Evolutionary conservation across 1,140 invertebrate species (phyloP).

Genomic region (Hypsibius dujardini): DNA sequence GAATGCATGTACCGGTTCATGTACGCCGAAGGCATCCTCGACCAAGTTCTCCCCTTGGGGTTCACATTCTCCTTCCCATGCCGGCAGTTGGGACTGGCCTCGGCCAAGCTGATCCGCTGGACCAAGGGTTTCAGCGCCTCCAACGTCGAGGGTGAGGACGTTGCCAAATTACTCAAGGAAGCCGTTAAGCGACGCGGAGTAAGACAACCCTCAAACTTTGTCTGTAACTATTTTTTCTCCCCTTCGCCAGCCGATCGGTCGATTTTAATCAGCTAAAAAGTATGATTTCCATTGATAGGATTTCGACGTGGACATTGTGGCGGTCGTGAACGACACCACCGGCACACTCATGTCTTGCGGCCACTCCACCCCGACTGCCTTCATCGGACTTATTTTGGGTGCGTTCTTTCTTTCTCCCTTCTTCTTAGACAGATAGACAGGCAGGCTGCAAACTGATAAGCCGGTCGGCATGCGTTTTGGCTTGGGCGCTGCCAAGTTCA

Average conservation of each 20-base stretch:
- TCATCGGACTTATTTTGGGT: slow-evolving; percentile 79
- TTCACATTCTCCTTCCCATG: slow-evolving; percentile 99
- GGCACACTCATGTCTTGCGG: slow-evolving; percentile 95
- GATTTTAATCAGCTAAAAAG: background rate
- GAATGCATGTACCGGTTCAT: slow-evolving; percentile 84
- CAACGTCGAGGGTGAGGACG: slow-evolving; percentile 68
- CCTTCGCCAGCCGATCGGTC: background rate
- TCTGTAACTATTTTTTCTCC: slow-evolving; percentile 15
- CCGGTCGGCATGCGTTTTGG: slow-evolving; percentile 32
- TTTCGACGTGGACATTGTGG: slow-evolving; percentile 71
- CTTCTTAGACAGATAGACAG: no score
- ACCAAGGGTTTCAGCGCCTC: slow-evolving; percentile 83
- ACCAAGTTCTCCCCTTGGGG: slow-evolving; percentile 67
- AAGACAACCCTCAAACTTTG: slow-evolving; percentile 25
- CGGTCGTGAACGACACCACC: slow-evolving; percentile 88
- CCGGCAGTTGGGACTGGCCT: slow-evolving; percentile 68
- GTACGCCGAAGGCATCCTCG: slow-evolving; percentile 52
- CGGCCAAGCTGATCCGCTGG: slow-evolving; percentile 73
- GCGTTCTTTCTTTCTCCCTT: slow-evolving; percentile 17
- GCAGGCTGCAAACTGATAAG: slow-evolving; percentile 16
- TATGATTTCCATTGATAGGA: slow-evolving; percentile 41
- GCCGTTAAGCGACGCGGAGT: slow-evolving; percentile 57
- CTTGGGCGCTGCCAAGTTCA: slow-evolving; percentile 18
- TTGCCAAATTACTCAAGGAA: slow-evolving; percentile 58
- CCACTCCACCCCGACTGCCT: slow-evolving; percentile 68